Evolutionary conservation across 2,888 invertebrate species (phyloP).

Genomic region (Hydroisotoma schaefferi): DNA sequence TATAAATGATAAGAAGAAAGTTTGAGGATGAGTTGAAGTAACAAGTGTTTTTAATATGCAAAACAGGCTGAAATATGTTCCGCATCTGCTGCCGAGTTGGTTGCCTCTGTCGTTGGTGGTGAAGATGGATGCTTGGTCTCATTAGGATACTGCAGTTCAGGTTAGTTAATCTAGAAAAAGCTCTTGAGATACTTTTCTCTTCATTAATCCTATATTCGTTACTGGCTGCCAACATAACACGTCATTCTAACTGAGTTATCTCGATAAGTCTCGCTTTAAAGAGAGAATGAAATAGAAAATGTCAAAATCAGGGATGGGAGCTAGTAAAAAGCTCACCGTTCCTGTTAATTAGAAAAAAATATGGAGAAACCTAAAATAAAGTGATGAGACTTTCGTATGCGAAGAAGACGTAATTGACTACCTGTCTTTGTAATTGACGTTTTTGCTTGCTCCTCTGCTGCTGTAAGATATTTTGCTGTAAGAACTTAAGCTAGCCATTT

Average conservation of each 20-base stretch:
- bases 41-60: conserved; percentile 38
- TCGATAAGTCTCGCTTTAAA: not conserved
- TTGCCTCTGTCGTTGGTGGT: conserved; percentile 48
- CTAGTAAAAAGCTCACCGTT: too few species aligned
- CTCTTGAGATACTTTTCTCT: not conserved
- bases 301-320: too few species aligned
- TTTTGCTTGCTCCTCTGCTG: too few species aligned
- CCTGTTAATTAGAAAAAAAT: too few species aligned
- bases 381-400: too few species aligned
- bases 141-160: conserved; percentile 47
- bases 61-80: conserved; percentile 48
- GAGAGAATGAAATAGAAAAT: too few species aligned
- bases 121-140: conserved; percentile 49
- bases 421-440: too few species aligned
- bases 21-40: conserved; percentile 12
- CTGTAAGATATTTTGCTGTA: too few species aligned
- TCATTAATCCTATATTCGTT: not conserved
- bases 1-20: not conserved
- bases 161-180: too few species aligned
- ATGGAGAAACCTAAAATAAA: too few species aligned
- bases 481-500: too few species aligned
- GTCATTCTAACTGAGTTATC: not conserved
- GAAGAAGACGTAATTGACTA: too few species aligned
- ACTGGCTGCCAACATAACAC: not conserved
- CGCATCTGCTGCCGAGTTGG: conserved; percentile 48